phyloP scores from a whole-genome alignment of 2,113 vertebrate genomes.

The Calidris pygmaea region DNA sequence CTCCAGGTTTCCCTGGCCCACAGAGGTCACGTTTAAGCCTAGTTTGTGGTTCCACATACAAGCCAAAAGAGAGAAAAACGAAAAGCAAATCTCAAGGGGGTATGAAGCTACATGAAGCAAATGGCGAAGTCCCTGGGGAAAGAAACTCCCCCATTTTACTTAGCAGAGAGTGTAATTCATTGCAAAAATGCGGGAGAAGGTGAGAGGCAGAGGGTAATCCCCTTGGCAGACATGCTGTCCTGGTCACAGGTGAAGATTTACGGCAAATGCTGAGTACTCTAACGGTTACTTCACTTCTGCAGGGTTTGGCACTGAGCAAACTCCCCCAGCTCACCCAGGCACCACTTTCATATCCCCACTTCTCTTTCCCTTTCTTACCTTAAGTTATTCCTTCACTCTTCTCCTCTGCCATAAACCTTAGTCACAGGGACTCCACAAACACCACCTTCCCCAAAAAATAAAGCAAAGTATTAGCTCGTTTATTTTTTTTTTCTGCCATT shows the following conservation, averaged over 20 bases:
- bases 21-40: background rate
- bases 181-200: background rate
- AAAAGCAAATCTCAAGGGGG: background rate
- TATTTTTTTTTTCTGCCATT: background rate
- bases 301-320: rapidly evolving
- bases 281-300: background rate
- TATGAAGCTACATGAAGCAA: background rate
- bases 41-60: background rate
- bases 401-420: background rate
- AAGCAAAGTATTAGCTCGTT: background rate
- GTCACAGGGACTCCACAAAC: background rate
- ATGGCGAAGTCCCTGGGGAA: background rate
- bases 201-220: background rate
- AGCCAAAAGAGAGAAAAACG: background rate
- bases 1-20: background rate
- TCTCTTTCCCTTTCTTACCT: background rate
- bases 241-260: background rate
- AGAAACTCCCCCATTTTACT: background rate
- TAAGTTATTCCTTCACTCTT: background rate
- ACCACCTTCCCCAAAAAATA: background rate
- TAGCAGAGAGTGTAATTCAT: background rate
- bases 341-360: background rate
- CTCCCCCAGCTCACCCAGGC: background rate
- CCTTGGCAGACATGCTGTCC: rapidly evolving
- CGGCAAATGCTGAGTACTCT: background rate